Evolutionary conservation across 2,888 invertebrate genomes (phyloP).

Genomic region (Rhodophaea formosa): DNA sequence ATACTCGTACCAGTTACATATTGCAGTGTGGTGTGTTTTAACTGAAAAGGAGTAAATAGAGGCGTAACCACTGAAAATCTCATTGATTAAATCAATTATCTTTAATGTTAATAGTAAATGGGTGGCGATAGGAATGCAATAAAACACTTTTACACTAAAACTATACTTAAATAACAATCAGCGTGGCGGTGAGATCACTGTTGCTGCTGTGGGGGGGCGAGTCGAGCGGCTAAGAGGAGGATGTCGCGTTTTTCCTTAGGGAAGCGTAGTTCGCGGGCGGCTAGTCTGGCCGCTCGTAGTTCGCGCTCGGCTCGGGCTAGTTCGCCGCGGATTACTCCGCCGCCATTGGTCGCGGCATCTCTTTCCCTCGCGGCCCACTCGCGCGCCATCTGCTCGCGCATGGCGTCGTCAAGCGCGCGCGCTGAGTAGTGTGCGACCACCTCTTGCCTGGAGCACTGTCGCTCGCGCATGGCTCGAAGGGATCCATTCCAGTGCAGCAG

Average conservation of each 20-base stretch:
- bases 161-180: constrained; percentile 72
- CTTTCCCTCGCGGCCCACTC: constrained; percentile 89
- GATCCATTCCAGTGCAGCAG: constrained; percentile 98
- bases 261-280: constrained; percentile 94
- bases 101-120: constrained; percentile 17
- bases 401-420: constrained; percentile 95
- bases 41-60: background rate
- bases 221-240: constrained; percentile 93
- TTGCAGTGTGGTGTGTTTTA: background rate
- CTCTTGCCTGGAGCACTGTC: constrained; percentile 96
- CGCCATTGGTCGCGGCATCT: constrained; percentile 58
- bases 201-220: constrained; percentile 76
- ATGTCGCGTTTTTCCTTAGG: constrained; percentile 98
- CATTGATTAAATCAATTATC: constrained; percentile 11
- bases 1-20: background rate
- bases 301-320: constrained; percentile 92
- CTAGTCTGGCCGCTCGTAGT: constrained; percentile 90
- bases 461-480: constrained; percentile 95
- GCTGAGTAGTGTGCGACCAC: constrained; percentile 95
- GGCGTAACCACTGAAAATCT: background rate
- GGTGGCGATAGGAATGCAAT: constrained; percentile 32
- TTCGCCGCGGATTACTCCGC: constrained; percentile 89
- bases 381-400: constrained; percentile 97
- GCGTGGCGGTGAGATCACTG: constrained; percentile 69
- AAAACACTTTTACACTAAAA: constrained; percentile 60